phyloP scores from a whole-genome alignment of 2,113 vertebrate species.

The Engraulis encrasicolus region DNA sequence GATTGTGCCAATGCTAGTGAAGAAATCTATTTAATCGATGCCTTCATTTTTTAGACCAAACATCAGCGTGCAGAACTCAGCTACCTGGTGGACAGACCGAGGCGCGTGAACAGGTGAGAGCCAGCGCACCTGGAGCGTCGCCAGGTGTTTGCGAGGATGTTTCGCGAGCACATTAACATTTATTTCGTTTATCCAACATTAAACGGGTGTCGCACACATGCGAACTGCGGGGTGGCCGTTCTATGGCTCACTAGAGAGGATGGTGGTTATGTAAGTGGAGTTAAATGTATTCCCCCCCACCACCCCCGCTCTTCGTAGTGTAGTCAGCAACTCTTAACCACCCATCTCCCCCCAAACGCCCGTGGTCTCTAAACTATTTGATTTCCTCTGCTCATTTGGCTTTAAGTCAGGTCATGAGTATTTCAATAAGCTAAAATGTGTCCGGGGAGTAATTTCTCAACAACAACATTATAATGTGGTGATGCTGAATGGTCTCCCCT shows the following conservation, averaged over 20 bases:
- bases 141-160: constrained; percentile 1
- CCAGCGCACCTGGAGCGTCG: constrained; percentile 14
- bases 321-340: neutral
- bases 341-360: neutral
- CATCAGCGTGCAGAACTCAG: constrained; percentile 96
- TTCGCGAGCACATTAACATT: constrained; percentile 1
- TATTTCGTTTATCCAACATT: neutral
- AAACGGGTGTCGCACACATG: neutral
- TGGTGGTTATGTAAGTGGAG: constrained; percentile 42
- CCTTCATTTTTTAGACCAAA: constrained; percentile 85
- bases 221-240: constrained; percentile 67
- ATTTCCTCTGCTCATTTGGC: neutral
- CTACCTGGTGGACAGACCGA: constrained; percentile 96
- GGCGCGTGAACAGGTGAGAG: constrained; percentile 96
- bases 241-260: constrained; percentile 80
- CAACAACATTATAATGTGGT: neutral
- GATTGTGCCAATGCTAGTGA: too few relatives aligned
- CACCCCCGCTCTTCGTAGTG: neutral
- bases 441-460: neutral
- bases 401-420: neutral
- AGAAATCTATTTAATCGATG: neutral
- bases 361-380: neutral
- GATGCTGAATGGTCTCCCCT: neutral
- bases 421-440: constrained; percentile 10
- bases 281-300: neutral